A percentile compares a stretch with the other conserved stretches of the same genome.
Evolutionary conservation across 1,140 invertebrate genomes (phyloP).

Genomic region (Lordiphosa mommai): DNA sequence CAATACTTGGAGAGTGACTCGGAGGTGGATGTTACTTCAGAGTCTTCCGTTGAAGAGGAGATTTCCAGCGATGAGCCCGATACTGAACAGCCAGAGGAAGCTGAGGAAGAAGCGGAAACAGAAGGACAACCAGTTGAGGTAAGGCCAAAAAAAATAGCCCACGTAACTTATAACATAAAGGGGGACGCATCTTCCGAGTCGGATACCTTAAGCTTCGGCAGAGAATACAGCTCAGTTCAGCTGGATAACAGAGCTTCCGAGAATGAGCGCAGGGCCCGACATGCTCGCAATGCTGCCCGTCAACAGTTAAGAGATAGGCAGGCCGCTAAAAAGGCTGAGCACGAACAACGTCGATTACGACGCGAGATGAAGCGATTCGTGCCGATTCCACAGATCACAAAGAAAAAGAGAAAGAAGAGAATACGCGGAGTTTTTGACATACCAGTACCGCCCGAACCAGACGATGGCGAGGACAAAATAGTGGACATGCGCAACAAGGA

Average conservation of each 20-base stretch:
- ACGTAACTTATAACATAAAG: background rate
- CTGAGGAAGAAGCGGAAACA: slow-evolving; percentile 12
- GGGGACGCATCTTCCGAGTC: too few species aligned
- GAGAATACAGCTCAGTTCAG: too few species aligned
- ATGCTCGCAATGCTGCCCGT: slow-evolving; percentile 18
- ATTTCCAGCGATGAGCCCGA: slow-evolving; percentile 34
- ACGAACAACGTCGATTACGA: background rate
- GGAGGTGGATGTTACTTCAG: slow-evolving; percentile 18
- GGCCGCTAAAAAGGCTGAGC: background rate
- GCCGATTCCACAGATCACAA: background rate
- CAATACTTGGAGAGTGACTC: slow-evolving; percentile 18
- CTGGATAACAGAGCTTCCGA: too few species aligned
- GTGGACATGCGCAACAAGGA: slow-evolving; percentile 38
- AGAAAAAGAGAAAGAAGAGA: slow-evolving; percentile 21
- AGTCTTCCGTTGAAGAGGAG: slow-evolving; percentile 17
- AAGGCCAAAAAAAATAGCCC: background rate
- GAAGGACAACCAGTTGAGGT: background rate
- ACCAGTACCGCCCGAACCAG: slow-evolving; percentile 12
- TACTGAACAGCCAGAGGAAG: slow-evolving; percentile 6
- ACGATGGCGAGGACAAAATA: slow-evolving; percentile 28
- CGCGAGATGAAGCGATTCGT: background rate
- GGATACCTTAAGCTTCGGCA: too few species aligned
- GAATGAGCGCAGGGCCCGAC: background rate
- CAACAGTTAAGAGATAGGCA: slow-evolving; percentile 17
- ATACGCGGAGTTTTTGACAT: slow-evolving; percentile 30